phyloP scores from a whole-genome alignment of 2,113 vertebrate genomes.

The Periophthalmodon schlosseri region DNA sequence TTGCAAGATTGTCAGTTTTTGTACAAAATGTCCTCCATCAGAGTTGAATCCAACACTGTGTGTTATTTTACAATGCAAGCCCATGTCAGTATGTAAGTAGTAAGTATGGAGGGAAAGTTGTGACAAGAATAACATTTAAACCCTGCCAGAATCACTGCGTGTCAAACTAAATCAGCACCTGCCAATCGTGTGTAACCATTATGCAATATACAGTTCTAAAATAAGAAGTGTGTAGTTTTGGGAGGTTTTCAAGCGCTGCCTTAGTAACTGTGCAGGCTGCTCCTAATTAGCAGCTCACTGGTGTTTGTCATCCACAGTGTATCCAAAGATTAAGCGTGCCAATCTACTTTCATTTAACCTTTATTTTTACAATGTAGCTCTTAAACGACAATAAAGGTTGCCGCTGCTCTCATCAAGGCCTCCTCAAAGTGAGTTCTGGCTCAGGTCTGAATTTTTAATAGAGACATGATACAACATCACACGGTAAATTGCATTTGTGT shows the following conservation, averaged over 20 bases:
- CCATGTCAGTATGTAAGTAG: background rate
- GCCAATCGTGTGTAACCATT: conserved; percentile 40
- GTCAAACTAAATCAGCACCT: conserved; percentile 60
- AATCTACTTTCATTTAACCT: conserved; percentile 26
- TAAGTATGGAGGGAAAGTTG: conserved; percentile 27
- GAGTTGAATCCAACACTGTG: background rate
- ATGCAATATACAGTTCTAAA: conserved; percentile 50
- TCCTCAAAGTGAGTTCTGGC: conserved; percentile 11
- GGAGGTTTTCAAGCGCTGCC: conserved; percentile 36
- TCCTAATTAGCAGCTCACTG: conserved; percentile 46
- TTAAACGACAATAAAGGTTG: conserved; percentile 25
- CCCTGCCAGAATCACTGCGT: conserved; percentile 51
- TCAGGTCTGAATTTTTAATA: conserved; percentile 19
- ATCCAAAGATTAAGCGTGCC: conserved; percentile 19
- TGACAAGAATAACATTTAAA: conserved; percentile 45
- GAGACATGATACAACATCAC: conserved; percentile 11
- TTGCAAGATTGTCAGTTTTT: background rate
- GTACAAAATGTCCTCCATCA: conserved; percentile 26
- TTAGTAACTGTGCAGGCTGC: conserved; percentile 41
- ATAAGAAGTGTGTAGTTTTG: conserved; percentile 48
- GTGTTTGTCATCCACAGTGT: conserved; percentile 30
- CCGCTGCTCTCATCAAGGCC: conserved; percentile 15
- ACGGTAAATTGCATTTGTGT: conserved; percentile 2
- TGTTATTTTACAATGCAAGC: background rate
- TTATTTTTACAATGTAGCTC: conserved; percentile 22